These are phyloP conservation scores for Anthopleura xanthogrammica DNA, from an alignment of 92 coral and sea anemone species.

Conservation along the genomic window DNA sequence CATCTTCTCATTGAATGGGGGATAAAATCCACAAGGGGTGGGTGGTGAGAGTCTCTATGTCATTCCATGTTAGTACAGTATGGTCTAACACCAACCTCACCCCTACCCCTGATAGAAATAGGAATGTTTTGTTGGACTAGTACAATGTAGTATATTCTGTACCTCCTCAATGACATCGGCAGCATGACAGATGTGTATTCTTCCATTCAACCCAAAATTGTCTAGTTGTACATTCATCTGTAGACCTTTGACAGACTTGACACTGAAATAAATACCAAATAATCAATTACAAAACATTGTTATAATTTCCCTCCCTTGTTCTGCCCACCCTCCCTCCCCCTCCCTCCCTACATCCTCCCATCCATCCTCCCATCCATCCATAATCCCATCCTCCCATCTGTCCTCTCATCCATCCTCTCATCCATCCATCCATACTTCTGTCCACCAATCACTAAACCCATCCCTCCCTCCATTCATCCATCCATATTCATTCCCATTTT, in stretches of 20 bases:
- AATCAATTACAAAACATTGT: too few species aligned
- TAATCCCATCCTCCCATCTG: background rate
- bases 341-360: background rate
- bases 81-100: too few species aligned
- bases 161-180: conserved; percentile 79
- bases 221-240: conserved; percentile 78
- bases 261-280: conserved; percentile 40
- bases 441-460: background rate
- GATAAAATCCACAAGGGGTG: too few species aligned
- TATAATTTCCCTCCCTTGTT: background rate
- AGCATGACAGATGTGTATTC: conserved; percentile 75
- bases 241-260: conserved; percentile 70
- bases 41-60: too few species aligned
- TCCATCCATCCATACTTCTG: background rate
- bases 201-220: conserved; percentile 68
- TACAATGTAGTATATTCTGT: background rate
- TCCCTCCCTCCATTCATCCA: background rate
- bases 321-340: background rate
- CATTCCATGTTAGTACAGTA: too few species aligned
- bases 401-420: background rate
- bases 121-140: background rate
- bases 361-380: background rate
- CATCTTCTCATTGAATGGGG: too few species aligned
- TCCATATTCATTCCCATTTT: background rate
- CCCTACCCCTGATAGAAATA: background rate